Evolutionary conservation across 2,113 vertebrate species (phyloP), one percentile per base, ranked within the genome.

Genomic region (Takifugu flavidus): DNA sequence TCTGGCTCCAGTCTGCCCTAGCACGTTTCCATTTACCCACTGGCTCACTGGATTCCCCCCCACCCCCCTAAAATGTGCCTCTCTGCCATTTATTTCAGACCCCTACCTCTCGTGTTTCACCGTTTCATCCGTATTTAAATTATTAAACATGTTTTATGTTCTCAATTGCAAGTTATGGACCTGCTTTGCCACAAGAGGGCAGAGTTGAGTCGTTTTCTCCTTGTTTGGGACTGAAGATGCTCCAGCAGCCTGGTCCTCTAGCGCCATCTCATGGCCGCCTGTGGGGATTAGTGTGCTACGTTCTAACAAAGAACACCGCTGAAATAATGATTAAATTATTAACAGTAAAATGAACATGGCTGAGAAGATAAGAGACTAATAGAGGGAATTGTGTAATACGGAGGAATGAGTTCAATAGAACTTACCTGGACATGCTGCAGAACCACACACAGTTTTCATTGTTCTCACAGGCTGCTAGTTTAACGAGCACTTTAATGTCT

Each of bases 231-330:
- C 8, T 4, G 25, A 55, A 27, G 26, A 2, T 0, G 6, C 15
- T 69, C 49, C 27, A 39, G 42, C 75, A 73, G 20, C 39, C n/a
- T 70, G 62, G 72, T 85, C 71, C 82, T 78, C 57, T 44, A 72
- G 59, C 70, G 84, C 84, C 89, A 88, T 82, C 91, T 88, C 45
- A 54, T 80, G 91, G 88, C 53, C 46, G 0, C 1, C 11, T 3
- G 11, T 50, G 45, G 15, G 56, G 63, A 70, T 43, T 10, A 14
- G 4, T 25, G 28, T 53, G 25, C 20, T 31, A 5, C 31, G 0
- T 34, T 14, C 26, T 20, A 31, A 31, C 3, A 54, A 12, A 11
- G 1, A 42, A 46, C 53, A 51, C 20, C 20, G 20, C 13, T 8
- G 6, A 42, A 25, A 29, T 12, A 44, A 43, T 51, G 1, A 39